Percentiles rank a stretch among this genome's conserved stretches.
These are phyloP conservation scores for Melanocharis versteri DNA, from an alignment of 2,113 vertebrate genomes.

Conservation along the genomic window DNA sequence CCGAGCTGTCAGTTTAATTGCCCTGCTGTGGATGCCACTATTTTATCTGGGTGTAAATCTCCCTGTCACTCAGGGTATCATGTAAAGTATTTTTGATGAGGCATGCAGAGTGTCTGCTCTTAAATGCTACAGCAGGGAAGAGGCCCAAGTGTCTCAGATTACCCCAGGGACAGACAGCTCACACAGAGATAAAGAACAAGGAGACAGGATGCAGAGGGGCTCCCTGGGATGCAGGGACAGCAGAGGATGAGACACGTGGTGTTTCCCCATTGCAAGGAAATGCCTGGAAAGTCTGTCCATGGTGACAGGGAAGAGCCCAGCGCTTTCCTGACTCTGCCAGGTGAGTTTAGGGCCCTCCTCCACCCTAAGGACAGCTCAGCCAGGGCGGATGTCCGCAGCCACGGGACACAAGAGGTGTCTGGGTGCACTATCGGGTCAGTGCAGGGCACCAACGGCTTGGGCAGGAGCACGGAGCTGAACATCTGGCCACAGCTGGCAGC, in stretches of 20 bases:
- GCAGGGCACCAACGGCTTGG: not conserved
- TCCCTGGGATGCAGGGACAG: not conserved
- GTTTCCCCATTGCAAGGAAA: not conserved
- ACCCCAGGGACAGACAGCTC: not conserved
- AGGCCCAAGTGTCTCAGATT: not conserved
- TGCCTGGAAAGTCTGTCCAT: not conserved
- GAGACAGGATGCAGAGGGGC: not conserved
- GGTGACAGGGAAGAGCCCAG: not conserved
- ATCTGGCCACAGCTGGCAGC: constrained; percentile 1
- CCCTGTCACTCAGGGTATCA: not conserved
- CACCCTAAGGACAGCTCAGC: not conserved
- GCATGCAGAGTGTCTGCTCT: not conserved
- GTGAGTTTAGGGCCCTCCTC: not conserved
- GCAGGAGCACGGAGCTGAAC: not conserved
- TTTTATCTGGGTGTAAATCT: not conserved
- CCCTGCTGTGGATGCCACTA: not conserved
- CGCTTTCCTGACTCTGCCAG: not conserved
- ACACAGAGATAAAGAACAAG: not conserved
- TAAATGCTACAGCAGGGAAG: not conserved
- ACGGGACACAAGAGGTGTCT: not conserved
- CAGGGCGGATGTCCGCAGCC: not conserved
- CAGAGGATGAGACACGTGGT: not conserved
- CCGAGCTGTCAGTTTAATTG: not conserved
- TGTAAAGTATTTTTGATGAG: not conserved
- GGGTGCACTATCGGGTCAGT: fast-evolving